Percentiles rank a stretch among this genome's conserved stretches.
Conservation (phyloP, 2,113 vertebrate species). For the Castor canadensis region DNA sequence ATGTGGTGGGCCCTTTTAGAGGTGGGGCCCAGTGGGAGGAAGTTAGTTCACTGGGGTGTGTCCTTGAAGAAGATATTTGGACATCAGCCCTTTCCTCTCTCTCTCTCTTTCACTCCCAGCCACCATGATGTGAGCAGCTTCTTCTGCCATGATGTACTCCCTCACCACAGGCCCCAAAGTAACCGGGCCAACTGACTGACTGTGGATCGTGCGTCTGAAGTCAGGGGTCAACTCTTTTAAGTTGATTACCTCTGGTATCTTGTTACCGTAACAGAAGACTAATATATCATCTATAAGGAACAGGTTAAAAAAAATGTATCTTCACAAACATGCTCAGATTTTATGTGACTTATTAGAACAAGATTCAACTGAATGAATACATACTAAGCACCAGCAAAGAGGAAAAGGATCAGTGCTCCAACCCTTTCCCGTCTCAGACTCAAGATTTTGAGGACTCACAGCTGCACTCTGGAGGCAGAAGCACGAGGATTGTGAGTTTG, state of each 20-base stretch:
- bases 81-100: no score
- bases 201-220: neutral
- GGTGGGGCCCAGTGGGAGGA: neutral
- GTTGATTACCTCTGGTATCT: neutral
- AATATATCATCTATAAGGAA: neutral
- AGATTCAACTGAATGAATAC: neutral
- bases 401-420: neutral
- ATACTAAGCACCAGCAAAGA: neutral
- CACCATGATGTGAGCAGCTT: neutral
- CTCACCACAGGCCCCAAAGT: neutral
- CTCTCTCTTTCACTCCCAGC: neutral
- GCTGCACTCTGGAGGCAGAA: no score
- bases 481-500: no score
- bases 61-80: neutral
- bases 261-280: neutral
- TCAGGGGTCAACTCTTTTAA: neutral
- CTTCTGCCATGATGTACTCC: neutral
- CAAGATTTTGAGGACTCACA: neutral
- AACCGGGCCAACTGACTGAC: neutral
- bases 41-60: no score
- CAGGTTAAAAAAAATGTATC: neutral
- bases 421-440: neutral
- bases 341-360: neutral
- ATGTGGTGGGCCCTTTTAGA: neutral
- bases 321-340: slow-evolving; percentile 24